Base-by-base conservation (phyloP, 1,140 invertebrate species). In the Achatina immaculata region DNA sequence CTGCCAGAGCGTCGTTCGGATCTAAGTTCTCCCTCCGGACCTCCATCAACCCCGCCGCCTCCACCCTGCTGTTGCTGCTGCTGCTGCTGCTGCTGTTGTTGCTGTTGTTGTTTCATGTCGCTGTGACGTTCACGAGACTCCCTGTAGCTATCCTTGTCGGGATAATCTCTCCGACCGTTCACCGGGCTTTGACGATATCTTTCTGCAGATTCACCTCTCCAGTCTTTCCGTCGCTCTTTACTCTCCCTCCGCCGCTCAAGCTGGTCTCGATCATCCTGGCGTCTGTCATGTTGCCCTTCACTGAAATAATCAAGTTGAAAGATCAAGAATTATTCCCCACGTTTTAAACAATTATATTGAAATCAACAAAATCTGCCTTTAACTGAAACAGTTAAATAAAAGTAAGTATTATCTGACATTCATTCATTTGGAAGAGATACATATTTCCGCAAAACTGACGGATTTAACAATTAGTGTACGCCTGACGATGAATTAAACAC, bases 171-270 rank as follows among this genome's bases (percentile, higher is more conserved):
- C 0, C 82, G 80, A 16, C 84, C 84, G 76, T 87, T 85, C 45
- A 82, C 81, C 11, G 83, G 81, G 16, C 83, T 81, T 76, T 85
- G 86, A 69, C 86, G 78, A 58, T 85, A 87, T 42, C 83, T 74
- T n/a, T 87, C 86, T 0, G 80, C 83, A 84, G 81, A 83, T 83
- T 74, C 84, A 66, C 69, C 51, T 80, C 83, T 38, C 31, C 45
- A 55, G 24, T 84, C 81, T 45, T 79, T 79, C n/a, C 69, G 71
- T 58, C 80, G 48, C 34, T 83, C 82, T 36, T 76, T 69, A 31
- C 16, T 71, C 43, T 72, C 81, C 65, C 76, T 55, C 28, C 78
- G 78, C 45, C 78, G 55, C 11, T 80, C 78, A 43, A 72, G 43
- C 68, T 69, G 65, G 42, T 80, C 78, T 14, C 78, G 16, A 38